Percentiles rank a stretch among this genome's conserved stretches.
These are phyloP conservation scores for Hirudo medicinalis DNA, from an alignment of 1,140 invertebrate genomes.

Conservation along the genomic window DNA sequence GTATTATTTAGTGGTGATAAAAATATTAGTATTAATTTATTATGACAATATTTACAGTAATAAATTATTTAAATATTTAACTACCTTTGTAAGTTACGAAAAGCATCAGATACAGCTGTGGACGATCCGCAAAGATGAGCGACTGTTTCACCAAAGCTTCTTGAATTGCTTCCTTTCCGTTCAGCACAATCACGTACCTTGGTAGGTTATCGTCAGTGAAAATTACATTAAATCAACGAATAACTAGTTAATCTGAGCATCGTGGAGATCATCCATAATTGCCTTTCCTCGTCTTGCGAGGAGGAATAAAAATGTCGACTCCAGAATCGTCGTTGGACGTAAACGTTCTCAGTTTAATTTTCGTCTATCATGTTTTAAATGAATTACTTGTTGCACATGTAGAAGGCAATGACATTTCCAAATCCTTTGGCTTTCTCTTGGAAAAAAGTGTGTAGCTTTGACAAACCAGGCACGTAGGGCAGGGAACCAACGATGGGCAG, in stretches of 20 bases:
- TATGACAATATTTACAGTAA: neutral
- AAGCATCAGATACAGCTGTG: neutral
- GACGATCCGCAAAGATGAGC: neutral
- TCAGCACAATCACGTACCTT: constrained; percentile 11
- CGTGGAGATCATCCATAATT: no score
- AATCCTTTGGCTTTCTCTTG: neutral
- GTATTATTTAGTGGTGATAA: neutral
- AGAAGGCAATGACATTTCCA: no score
- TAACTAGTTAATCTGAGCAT: no score
- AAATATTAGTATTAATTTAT: neutral
- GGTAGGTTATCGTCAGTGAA: no score
- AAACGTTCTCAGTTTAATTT: no score
- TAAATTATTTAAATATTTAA: neutral
- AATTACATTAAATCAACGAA: no score
- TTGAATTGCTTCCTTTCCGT: neutral
- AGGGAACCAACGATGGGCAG: constrained; percentile 2
- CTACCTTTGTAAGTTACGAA: neutral
- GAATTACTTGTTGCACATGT: neutral
- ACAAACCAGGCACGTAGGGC: neutral
- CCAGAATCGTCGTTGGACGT: no score
- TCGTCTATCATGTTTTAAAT: neutral
- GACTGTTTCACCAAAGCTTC: constrained; percentile 13
- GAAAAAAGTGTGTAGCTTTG: neutral
- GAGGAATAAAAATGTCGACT: no score
- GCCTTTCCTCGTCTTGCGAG: no score